Base-by-base conservation (phyloP, 2,888 invertebrate genomes). In the Pseudolycoriella hygida region DNA sequence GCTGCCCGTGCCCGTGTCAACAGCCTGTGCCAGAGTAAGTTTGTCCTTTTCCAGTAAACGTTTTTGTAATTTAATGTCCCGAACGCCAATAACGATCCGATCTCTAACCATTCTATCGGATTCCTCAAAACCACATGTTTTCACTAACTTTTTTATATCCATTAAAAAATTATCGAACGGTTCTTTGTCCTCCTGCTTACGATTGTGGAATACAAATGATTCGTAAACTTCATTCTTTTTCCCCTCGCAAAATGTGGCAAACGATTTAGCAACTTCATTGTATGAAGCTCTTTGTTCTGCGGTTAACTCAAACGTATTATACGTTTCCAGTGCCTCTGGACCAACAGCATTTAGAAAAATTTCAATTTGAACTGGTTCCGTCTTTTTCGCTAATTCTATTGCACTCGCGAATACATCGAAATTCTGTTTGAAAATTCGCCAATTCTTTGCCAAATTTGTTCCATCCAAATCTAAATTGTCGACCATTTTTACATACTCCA, bases 131-230 rank as follows among this genome's bases (percentile, higher is more conserved):
- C 50, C 51, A 43, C 54, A 54, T 14, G 46, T 46, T 47, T 56
- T 53, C 11, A 52, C 48, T 17, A 53, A 48, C 42, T 52, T 52
- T 47, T 49, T 52, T 40, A 54, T 34, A 32, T 57, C 54, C 2
- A 53, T 52, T 32, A 55, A 42, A 50, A 56, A 58, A 32, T 46
- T 47, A 42, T 56, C 55, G 48, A 56, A 55, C 17, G 38, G 43
- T 48, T 56, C 54, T n/a, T 52, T 52, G 44, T 54, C 52, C 39
- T 47, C 49, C 46, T 57, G 56, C 3, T 47, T 42, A 17, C 54
- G 51, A 41, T 48, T 52, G 40, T 54, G 50, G 46, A 57, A 55
- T 20, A 48, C 40, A 43, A 49, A 52, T 17, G 51, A 43, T 44
- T 54, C 52, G 42, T 50, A 52, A 3, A 53, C 46, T 15, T 49